A percentile compares a stretch with the other conserved stretches of the same genome.
Evolutionary conservation across 2,888 invertebrate genomes (phyloP).

Genomic region (Timandra comae): DNA sequence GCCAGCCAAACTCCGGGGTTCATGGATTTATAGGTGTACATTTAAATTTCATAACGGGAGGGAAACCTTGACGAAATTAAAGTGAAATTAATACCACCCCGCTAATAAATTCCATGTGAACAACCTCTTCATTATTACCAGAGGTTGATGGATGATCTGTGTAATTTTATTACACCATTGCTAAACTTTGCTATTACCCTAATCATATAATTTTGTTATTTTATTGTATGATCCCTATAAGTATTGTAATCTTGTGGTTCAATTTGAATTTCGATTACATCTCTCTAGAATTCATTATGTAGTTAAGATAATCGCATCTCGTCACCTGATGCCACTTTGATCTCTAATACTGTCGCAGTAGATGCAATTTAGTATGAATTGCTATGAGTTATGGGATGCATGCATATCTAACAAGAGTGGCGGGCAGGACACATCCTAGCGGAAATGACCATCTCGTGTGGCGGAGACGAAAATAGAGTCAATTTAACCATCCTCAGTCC

Average conservation of each 20-base stretch:
- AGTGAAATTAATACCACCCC: constrained; percentile 23
- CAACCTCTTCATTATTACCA: constrained; percentile 5
- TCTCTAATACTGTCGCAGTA: constrained; percentile 9
- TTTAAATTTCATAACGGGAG: constrained; percentile 51
- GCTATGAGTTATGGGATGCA: constrained; percentile 18
- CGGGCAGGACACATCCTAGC: constrained; percentile 36
- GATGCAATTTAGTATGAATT: constrained; percentile 14
- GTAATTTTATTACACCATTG: too few relatives aligned
- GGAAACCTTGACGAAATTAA: constrained; percentile 27
- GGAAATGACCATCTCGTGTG: constrained; percentile 57
- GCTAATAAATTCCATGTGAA: constrained; percentile 18
- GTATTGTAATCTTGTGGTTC: too few relatives aligned
- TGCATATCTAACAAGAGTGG: constrained; percentile 37
- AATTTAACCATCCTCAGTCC: constrained; percentile 37
- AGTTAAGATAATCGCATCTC: background rate
- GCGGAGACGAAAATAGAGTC: constrained; percentile 35
- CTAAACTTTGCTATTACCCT: too few relatives aligned
- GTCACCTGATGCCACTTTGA: background rate
- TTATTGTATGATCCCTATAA: too few relatives aligned
- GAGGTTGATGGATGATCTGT: too few relatives aligned
- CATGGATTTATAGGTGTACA: constrained; percentile 41
- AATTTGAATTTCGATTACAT: too few relatives aligned
- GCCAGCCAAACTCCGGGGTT: constrained; percentile 40
- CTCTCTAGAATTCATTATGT: too few relatives aligned
- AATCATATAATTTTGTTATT: too few relatives aligned